Evolutionary conservation across 2,888 invertebrate genomes (phyloP).

Genomic region (Dysmachus trigonus): DNA sequence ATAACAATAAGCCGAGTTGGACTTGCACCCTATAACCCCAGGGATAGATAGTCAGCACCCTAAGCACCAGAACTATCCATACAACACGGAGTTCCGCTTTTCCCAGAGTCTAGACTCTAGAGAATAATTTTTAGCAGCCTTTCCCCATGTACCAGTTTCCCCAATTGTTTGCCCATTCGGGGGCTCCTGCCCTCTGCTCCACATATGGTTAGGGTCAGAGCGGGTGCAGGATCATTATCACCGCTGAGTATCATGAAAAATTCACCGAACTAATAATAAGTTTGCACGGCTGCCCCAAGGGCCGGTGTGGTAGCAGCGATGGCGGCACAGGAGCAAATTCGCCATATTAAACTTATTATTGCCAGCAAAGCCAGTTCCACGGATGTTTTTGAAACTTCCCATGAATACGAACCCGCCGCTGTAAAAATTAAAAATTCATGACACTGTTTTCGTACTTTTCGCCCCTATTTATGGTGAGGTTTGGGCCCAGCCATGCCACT

Average conservation of each 20-base stretch:
- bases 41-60: not conserved
- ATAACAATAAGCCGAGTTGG: not conserved
- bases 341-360: not conserved
- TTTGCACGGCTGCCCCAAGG: not conserved
- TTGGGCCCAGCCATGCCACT: not conserved
- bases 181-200: not conserved
- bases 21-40: not conserved
- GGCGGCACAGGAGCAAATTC: not conserved
- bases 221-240: not conserved
- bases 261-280: conserved; percentile 12
- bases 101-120: not conserved
- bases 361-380: not conserved
- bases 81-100: not conserved
- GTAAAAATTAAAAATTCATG: conserved; percentile 50
- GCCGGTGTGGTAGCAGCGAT: not conserved
- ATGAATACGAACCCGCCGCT: conserved; percentile 32
- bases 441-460: conserved; percentile 32
- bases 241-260: not conserved
- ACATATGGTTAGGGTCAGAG: not conserved
- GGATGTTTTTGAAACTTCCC: not conserved
- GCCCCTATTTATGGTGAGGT: not conserved
- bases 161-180: not conserved
- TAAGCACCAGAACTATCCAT: not conserved
- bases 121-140: not conserved
- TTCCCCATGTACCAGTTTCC: not conserved